Conservation (phyloP, 1,140 invertebrate species). For the Anastrepha obliqua region DNA sequence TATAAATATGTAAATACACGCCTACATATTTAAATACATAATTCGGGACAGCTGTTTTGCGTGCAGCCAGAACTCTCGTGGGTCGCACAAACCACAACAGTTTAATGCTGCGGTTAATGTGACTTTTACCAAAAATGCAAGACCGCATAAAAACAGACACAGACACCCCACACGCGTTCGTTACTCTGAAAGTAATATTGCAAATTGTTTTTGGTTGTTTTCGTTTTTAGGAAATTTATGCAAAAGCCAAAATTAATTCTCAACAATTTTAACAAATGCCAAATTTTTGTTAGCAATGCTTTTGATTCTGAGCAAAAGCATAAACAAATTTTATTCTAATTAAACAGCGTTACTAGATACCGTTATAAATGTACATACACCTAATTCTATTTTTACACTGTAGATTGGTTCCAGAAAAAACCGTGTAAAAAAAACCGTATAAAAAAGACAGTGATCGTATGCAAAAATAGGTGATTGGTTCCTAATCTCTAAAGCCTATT, state of each 20-base stretch:
- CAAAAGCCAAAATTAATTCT: not conserved
- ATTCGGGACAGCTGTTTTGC: constrained; percentile 5
- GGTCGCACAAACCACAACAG: not conserved
- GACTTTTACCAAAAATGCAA: constrained; percentile 25
- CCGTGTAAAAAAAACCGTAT: no score
- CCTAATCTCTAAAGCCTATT: no score
- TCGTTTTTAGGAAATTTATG: not conserved
- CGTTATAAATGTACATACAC: no score
- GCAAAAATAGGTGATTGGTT: no score
- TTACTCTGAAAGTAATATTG: not conserved
- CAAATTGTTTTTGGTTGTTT: not conserved
- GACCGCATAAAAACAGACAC: not conserved
- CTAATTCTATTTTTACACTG: no score
- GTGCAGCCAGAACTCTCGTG: constrained; percentile 12
- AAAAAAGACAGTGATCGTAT: no score
- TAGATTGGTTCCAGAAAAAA: no score
- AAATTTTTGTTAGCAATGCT: no score
- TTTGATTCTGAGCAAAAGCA: no score
- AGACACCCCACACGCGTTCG: not conserved
- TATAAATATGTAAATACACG: not conserved
- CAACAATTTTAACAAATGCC: not conserved
- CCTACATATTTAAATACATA: not conserved
- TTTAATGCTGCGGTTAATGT: constrained; percentile 26
- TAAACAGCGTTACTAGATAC: no score
- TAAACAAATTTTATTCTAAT: no score